Base-by-base conservation (phyloP, 2,888 invertebrate genomes). In the Leucania comma region DNA sequence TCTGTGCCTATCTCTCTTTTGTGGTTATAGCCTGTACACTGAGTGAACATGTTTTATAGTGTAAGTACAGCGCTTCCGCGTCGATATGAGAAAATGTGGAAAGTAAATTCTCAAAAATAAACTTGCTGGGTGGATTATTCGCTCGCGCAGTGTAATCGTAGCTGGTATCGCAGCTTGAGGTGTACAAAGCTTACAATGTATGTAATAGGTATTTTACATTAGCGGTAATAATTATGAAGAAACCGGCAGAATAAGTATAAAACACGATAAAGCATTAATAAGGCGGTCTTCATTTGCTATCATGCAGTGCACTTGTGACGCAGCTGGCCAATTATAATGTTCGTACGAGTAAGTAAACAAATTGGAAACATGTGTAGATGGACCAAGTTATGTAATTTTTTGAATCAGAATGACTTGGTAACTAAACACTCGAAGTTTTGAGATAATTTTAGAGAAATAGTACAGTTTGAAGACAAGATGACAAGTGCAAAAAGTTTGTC, bases 1-100 rank as follows among this genome's bases (percentile, higher is more conserved):
- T 38, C 38, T 38, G 38, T 38, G 14, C 14, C 12, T 35, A 35
- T 38, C 3, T 14, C 38, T 38, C 3, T 38, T 14, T 38, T 38
- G 38, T 38, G 38, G 14, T 4, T 3, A 14, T 68, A 68, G 68
- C 56, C 63, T 70, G 62, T 53, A 68, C 59, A 59, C 64, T 75
- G 54, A 62, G 62, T 65, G 72, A 60, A 67, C 67, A 72, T 75
- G 62, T 62, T 68, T 72, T 68, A 63, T 35, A 68, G 71, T 65
- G 58, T 73, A 78, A 66, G 72, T 64, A 61, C 62, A 32, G 29
- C 56, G 79, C 75, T 79, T 79, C 78, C 79, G 72, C 75, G 56
- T 67, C 24, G 61, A 71, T 75, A 54, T 71, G 29, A 65, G 63
- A 63, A 74, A 69, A 71, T 70, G 29, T 60, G n/a, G 58, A 60